Evolutionary conservation across 2,888 invertebrate species (phyloP).

Genomic region (Coenonympha glycerion): DNA sequence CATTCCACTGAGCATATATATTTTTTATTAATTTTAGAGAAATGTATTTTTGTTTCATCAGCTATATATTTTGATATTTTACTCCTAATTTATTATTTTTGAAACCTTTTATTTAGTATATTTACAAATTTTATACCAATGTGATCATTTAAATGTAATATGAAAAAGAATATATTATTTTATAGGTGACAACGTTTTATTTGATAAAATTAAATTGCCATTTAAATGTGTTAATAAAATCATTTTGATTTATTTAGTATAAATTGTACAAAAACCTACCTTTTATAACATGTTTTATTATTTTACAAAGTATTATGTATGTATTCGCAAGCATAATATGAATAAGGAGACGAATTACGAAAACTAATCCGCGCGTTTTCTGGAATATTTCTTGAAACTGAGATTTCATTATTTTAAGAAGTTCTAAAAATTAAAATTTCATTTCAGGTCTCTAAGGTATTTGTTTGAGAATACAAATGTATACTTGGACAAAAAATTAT

Average conservation of each 20-base stretch:
- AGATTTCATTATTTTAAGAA: too few species aligned
- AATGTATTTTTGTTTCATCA: background rate
- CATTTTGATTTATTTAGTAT: background rate
- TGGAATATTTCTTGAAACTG: too few species aligned
- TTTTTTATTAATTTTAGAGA: slow-evolving; percentile 20
- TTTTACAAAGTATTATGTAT: too few species aligned
- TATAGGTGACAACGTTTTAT: background rate
- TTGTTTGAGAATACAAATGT: background rate
- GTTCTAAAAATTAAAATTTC: too few species aligned
- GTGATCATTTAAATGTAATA: slow-evolving; percentile 8
- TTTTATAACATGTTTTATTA: background rate
- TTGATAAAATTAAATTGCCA: background rate
- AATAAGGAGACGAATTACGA: background rate
- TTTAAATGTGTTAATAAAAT: background rate
- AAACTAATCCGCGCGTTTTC: too few species aligned
- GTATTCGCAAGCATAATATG: background rate
- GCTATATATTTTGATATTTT: slow-evolving; percentile 3
- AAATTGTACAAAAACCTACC: slow-evolving; percentile 1
- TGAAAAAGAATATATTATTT: background rate
- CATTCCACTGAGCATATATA: slow-evolving; percentile 32
- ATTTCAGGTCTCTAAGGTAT: background rate
- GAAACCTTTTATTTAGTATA: background rate
- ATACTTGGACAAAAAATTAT: background rate
- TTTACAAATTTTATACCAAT: slow-evolving; percentile 19
- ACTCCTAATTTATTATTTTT: background rate